Evolutionary conservation across 1,140 invertebrate species (phyloP), one percentile per base, ranked within the genome.

Genomic region (Trinorchestia longiramus): DNA sequence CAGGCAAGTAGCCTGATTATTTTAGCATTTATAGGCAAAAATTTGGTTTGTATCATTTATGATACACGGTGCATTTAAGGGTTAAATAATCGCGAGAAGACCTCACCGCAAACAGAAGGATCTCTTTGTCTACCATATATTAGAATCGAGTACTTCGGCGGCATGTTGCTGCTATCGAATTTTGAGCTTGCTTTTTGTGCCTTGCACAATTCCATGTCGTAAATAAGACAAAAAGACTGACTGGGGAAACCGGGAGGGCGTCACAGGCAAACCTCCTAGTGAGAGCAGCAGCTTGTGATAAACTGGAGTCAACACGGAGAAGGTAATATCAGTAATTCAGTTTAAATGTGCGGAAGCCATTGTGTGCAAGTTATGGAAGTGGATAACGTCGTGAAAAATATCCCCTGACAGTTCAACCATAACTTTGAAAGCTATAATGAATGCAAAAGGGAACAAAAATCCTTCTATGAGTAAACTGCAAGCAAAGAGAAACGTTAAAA

Each of bases 171-270:
- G n/a, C n/a, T n/a, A n/a, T n/a, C n/a, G n/a, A n/a, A n/a, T n/a
- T n/a, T n/a, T n/a, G n/a, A n/a, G n/a, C n/a, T n/a, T n/a, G n/a
- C n/a, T n/a, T n/a, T n/a, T n/a, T n/a, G n/a, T n/a, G n/a, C n/a
- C n/a, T n/a, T n/a, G n/a, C n/a, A n/a, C n/a, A 77, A 77, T 77
- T 19, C 62, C 11, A 77, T 23, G 62, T 36, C 15, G 47, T 28
- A 77, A 77, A 77, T 77, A 3, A 36, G 28, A 77, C 15, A 23
- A 28, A 3, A 77, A 15, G 88, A 90, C 11, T 90, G 88, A 77
- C 88, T 90, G 11, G 43, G 88, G 88, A 17, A 90, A 41, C 88
- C 88, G 88, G 88, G 88, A 90, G 88, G 88, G 43, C 41, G 88
- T 43, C 88, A 43, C 41, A 90, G 43, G 17, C 47, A 90, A 4